Evolutionary conservation across 2,797 vertebrate species (phyloP), one percentile per base, ranked within the genome.

Genomic region (Typhlichthys subterraneus): DNA sequence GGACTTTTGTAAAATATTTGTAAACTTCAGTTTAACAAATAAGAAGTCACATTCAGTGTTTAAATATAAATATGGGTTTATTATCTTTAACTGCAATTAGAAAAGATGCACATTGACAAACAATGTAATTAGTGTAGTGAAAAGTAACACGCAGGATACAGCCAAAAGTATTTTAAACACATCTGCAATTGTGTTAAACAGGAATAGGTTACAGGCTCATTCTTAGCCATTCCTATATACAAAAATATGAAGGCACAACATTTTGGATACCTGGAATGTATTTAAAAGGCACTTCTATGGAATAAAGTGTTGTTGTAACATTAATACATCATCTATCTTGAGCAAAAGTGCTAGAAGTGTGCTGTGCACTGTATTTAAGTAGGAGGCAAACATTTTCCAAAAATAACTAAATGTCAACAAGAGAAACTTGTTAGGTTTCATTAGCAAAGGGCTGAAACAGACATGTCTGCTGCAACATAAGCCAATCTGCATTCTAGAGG

Each of bases 11-110:
- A 14, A 14, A 14, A 48, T 12, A 48, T 1, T 1, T 4, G 12
- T 12, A 48, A 48, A 48, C 12, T 1, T 2, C 47, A 48, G 12
- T 48, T 7, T 12, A 15, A 62, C n/a, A 60, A 63, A 61, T 9
- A 58, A 13, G 9, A 61, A 73, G 33, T 48, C 51, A 67, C 23
- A 65, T 45, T 29, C 23, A 29, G 5, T 55, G 38, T 42, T 10
- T 70, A 53, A 69, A 53, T 78, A 82, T 63, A 83, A 85, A 83
- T 77, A 72, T 72, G 67, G 92, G 92, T 91, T 95, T 94, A 94
- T 95, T 95, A 93, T 92, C 94, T 94, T 94, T 91, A 94, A 95
- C 93, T 94, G 94, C 92, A 94, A 94, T 94, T 93, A 94, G 93
- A 94, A 89, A 90, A 92, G 89, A 93, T 92, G 94, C 23, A 29